Evolutionary conservation across 2,888 invertebrate species (phyloP).

Genomic region (Oscheius sp.): DNA sequence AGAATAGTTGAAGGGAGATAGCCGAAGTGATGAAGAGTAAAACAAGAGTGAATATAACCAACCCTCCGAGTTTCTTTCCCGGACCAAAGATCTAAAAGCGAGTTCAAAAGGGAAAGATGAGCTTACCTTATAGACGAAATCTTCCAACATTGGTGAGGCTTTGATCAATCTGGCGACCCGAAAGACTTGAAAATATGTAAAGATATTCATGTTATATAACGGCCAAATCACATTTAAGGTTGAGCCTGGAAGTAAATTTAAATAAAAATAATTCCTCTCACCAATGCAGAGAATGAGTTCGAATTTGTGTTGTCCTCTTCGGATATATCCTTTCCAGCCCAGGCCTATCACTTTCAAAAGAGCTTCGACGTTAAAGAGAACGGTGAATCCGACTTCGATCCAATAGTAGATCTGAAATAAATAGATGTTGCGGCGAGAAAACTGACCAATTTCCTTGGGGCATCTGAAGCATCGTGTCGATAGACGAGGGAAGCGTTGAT

Average conservation of each 20-base stretch:
- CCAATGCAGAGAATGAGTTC: constrained; percentile 91
- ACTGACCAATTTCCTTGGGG: constrained; percentile 54
- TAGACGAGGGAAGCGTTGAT: constrained; percentile 95
- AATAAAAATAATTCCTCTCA: constrained; percentile 73
- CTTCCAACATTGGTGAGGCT: constrained; percentile 96
- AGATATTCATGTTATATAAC: constrained; percentile 85
- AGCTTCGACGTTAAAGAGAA: constrained; percentile 91
- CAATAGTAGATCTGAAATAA: constrained; percentile 69
- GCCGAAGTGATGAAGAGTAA: constrained; percentile 96
- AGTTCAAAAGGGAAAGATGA: not conserved
- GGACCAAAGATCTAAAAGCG: constrained; percentile 79
- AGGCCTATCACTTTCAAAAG: constrained; percentile 96
- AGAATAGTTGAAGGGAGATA: constrained; percentile 98
- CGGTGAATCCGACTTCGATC: constrained; percentile 83
- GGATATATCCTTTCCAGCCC: constrained; percentile 92
- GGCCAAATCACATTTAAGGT: constrained; percentile 89
- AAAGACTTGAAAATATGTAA: constrained; percentile 88
- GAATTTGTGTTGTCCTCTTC: constrained; percentile 79
- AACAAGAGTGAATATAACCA: constrained; percentile 99
- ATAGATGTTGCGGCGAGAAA: too few relatives aligned
- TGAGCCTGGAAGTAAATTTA: constrained; percentile 32
- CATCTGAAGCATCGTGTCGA: constrained; percentile 81
- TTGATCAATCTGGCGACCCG: constrained; percentile 93
- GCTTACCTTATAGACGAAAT: constrained; percentile 79
- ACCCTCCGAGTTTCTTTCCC: constrained; percentile 96